Base-by-base conservation (phyloP, 2,888 invertebrate species). In the Drosophila antonietae region DNA sequence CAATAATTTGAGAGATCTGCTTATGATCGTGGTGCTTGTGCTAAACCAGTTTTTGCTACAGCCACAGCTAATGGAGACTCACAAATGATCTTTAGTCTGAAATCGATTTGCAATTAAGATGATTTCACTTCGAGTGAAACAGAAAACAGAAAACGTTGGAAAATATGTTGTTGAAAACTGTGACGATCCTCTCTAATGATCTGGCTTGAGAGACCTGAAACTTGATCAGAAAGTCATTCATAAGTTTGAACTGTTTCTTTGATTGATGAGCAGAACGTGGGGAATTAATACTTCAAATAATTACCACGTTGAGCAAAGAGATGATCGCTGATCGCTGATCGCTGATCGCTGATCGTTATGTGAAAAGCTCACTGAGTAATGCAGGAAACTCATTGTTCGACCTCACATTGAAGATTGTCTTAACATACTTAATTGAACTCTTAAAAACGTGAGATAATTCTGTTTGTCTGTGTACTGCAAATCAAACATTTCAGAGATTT, bases 31-130 rank as follows among this genome's bases (percentile, higher is more conserved):
- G 57, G 14, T 57, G 67, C 67, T 56, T 71, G 62, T 71, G 62
- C 12, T 62, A 77, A 90, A 90, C 89, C 81, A 84, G 85, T 91
- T 91, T 88, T 78, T 68, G 75, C 81, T 79, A 79, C 78, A 47
- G 14, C 39, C n/a, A 76, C 80, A 44, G 7, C 39, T n/a, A 23
- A 47, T 44, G 39, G 46, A 63, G 64, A 73, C 31, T 23, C 58
- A 28, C 41, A 8, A 14, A 7, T 18, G 35, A 44, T 35, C 51
- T 68, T 67, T 28, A 65, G 62, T 73, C 70, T 77, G 74, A 77
- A 80, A 88, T 90, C 83, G 82, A 90, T 88, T 90, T 73, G 83
- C 80, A 77, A 88, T 90, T 85, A 81, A 60, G 51, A 49, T 89
- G 90, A 90, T 87, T 87, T 89, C 86, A 89, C 90, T 89, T 90